A percentile compares a stretch with the other conserved stretches of the same genome.
Evolutionary conservation across 2,888 invertebrate genomes (phyloP).

Genomic region (Chrysina gloriosa): DNA sequence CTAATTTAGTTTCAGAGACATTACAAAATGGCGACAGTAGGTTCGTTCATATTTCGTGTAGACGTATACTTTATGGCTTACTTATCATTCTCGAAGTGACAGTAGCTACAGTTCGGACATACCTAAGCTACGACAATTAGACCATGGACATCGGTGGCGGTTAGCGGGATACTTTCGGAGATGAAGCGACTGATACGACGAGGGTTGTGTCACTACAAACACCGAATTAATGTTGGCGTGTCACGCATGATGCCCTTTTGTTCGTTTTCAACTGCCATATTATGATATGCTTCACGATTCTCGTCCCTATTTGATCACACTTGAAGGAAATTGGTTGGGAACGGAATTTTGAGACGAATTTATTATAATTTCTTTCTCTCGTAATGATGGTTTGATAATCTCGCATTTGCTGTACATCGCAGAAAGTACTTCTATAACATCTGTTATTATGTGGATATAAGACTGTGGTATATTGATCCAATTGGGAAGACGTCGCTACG

Average conservation of each 20-base stretch:
- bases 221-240: slow-evolving; percentile 54
- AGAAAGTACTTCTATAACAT: no score
- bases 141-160: slow-evolving; percentile 46
- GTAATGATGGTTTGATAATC: neutral
- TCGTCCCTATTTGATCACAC: slow-evolving; percentile 4
- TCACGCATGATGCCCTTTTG: slow-evolving; percentile 52
- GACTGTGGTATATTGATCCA: no score
- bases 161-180: slow-evolving; percentile 51
- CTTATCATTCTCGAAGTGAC: neutral
- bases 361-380: neutral
- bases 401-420: no score
- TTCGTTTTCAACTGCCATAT: slow-evolving; percentile 22
- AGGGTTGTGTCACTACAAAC: slow-evolving; percentile 58
- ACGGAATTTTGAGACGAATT: neutral
- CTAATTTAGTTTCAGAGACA: neutral
- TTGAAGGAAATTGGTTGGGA: slow-evolving; percentile 20
- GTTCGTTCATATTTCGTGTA: neutral
- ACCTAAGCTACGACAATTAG: slow-evolving; percentile 18
- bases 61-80: slow-evolving; percentile 12
- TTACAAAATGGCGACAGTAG: neutral
- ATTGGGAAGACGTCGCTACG: no score
- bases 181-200: slow-evolving; percentile 51
- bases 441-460: no score
- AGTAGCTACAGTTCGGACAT: slow-evolving; percentile 8
- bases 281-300: slow-evolving; percentile 20